Evolutionary conservation across 1,140 invertebrate genomes (phyloP).

Genomic region (Myzus persicae): DNA sequence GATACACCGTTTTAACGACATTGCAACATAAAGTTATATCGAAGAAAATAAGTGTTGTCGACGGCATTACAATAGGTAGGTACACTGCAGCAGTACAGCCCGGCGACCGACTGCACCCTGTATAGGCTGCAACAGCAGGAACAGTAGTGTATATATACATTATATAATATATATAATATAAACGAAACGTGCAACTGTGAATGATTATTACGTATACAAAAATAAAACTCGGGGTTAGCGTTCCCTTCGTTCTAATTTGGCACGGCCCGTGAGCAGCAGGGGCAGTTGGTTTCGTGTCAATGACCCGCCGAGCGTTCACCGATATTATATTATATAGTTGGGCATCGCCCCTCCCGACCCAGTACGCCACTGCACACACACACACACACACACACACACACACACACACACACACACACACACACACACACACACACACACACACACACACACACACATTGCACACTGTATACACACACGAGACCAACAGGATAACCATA

Average conservation of each 20-base stretch:
- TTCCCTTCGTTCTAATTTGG: slow-evolving; percentile 58
- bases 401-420: neutral
- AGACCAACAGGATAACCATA: slow-evolving; percentile 56
- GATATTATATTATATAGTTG: neutral
- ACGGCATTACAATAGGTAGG: neutral
- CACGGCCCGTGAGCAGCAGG: slow-evolving; percentile 50
- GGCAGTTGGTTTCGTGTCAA: slow-evolving; percentile 57
- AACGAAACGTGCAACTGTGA: slow-evolving; percentile 50
- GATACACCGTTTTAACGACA: neutral
- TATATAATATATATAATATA: neutral
- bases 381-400: neutral
- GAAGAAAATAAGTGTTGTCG: neutral
- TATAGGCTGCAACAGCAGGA: neutral
- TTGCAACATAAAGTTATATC: too few species aligned
- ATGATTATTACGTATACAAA: slow-evolving; percentile 38
- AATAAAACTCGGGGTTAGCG: slow-evolving; percentile 58
- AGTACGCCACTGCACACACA: neutral
- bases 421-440: neutral
- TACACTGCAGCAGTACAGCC: neutral
- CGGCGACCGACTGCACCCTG: neutral
- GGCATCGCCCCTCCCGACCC: slow-evolving; percentile 2
- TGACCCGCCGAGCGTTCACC: slow-evolving; percentile 36
- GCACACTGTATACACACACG: too few species aligned
- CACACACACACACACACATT: neutral
- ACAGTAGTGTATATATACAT: too few species aligned